A percentile compares a stretch with the other conserved stretches of the same genome.
Conservation (phyloP, 2,888 invertebrate species). For the Lysandra bellargus region DNA sequence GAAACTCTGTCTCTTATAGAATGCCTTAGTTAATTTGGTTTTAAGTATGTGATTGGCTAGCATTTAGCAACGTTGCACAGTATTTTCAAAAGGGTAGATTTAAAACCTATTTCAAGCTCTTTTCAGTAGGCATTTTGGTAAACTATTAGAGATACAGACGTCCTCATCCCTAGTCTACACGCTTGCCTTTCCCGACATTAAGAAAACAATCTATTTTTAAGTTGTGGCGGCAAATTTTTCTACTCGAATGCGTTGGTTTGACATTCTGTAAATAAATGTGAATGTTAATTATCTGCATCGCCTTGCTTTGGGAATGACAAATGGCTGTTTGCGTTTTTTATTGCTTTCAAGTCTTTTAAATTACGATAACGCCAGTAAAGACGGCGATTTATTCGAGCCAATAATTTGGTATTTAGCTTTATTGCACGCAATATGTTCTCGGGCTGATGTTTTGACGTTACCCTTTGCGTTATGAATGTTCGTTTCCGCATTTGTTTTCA, state of each 20-base stretch:
- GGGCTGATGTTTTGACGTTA: constrained; percentile 10
- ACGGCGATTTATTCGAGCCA: background rate
- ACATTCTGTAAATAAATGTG: constrained; percentile 14
- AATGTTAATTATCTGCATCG: constrained; percentile 26
- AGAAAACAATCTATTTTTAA: background rate
- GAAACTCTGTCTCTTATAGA: background rate
- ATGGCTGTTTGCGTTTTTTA: constrained; percentile 8
- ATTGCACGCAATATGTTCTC: constrained; percentile 12
- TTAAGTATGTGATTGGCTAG: background rate
- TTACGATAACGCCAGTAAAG: constrained; percentile 3
- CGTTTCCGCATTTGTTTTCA: background rate
- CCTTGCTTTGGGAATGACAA: constrained; percentile 18
- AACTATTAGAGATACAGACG: background rate
- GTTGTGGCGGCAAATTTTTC: constrained; percentile 9
- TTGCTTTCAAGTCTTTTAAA: constrained; percentile 4
- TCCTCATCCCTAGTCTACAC: background rate
- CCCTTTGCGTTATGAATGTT: background rate
- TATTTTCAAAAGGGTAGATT: background rate
- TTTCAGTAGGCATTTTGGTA: background rate
- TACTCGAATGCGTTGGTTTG: background rate
- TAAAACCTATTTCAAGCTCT: background rate
- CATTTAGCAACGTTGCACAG: background rate
- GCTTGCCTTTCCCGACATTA: background rate
- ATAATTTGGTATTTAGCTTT: constrained; percentile 22
- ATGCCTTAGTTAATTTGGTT: background rate